These are phyloP conservation scores for Galbula dea DNA, from an alignment of 2,113 vertebrate species.

Conservation along the genomic window DNA sequence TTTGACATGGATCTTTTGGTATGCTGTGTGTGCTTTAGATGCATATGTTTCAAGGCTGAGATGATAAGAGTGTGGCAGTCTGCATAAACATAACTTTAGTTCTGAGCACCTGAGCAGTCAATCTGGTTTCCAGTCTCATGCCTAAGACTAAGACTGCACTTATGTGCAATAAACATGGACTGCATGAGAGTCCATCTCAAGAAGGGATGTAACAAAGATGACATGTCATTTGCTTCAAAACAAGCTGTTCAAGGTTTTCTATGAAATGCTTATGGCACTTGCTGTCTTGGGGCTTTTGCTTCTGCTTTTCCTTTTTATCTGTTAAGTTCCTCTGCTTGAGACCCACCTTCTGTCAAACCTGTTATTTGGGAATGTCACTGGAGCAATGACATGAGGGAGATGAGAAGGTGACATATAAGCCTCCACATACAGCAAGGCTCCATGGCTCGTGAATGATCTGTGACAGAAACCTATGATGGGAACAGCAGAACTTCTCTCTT, in stretches of 20 bases:
- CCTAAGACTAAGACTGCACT: not conserved
- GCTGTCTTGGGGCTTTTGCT: not conserved
- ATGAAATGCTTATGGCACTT: not conserved
- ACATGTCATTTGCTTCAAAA: not conserved
- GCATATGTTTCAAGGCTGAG: not conserved
- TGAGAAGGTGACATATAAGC: not conserved
- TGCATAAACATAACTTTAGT: not conserved
- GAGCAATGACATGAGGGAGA: not conserved
- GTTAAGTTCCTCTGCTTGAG: not conserved
- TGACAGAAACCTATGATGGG: not conserved
- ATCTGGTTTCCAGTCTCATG: not conserved
- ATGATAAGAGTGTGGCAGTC: not conserved
- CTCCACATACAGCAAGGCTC: not conserved
- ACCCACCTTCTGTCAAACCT: not conserved
- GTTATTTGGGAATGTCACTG: not conserved
- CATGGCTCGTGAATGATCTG: not conserved
- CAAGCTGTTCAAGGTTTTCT: not conserved
- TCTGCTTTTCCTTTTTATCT: not conserved
- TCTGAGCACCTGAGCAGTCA: not conserved
- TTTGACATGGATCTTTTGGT: not conserved
- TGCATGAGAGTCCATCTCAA: not conserved
- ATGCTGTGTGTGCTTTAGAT: not conserved
- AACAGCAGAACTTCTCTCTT: not conserved
- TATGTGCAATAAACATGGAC: not conserved
- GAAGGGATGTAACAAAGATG: not conserved